These are phyloP conservation scores for Musca domestica DNA, from an alignment of 1,140 invertebrate species.

Conservation along the genomic window DNA sequence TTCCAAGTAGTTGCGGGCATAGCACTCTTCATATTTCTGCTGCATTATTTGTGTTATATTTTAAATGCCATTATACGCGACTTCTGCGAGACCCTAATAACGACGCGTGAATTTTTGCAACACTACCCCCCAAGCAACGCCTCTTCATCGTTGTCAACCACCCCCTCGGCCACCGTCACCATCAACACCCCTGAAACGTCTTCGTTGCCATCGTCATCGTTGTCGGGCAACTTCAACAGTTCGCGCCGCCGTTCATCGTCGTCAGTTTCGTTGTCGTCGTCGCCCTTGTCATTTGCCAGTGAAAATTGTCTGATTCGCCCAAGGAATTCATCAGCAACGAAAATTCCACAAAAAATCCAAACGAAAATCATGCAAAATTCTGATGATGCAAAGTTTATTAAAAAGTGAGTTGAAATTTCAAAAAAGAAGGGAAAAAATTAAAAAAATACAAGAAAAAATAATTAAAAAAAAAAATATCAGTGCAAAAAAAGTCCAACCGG, in stretches of 20 bases:
- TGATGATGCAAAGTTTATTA: conserved; percentile 63
- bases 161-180: too few relatives aligned
- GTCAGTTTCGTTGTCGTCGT: conserved; percentile 18
- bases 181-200: too few relatives aligned
- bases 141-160: conserved; percentile 8
- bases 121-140: conserved; percentile 26
- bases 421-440: conserved; percentile 22
- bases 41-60: conserved; percentile 53
- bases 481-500: neutral
- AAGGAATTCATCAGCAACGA: conserved; percentile 16
- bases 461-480: neutral
- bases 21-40: conserved; percentile 47
- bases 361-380: conserved; percentile 56
- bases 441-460: conserved; percentile 16
- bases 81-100: conserved; percentile 24
- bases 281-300: conserved; percentile 1
- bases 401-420: conserved; percentile 56
- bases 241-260: too few relatives aligned
- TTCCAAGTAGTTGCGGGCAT: conserved; percentile 48
- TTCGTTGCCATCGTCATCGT: too few relatives aligned
- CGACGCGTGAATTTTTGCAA: conserved; percentile 25
- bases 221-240: too few relatives aligned
- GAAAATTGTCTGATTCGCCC: conserved; percentile 15
- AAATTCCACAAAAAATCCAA: conserved; percentile 24
- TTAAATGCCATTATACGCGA: conserved; percentile 46